These are phyloP conservation scores for Illadopsis cleaveri DNA, from an alignment of 2,113 vertebrate genomes.

Conservation along the genomic window DNA sequence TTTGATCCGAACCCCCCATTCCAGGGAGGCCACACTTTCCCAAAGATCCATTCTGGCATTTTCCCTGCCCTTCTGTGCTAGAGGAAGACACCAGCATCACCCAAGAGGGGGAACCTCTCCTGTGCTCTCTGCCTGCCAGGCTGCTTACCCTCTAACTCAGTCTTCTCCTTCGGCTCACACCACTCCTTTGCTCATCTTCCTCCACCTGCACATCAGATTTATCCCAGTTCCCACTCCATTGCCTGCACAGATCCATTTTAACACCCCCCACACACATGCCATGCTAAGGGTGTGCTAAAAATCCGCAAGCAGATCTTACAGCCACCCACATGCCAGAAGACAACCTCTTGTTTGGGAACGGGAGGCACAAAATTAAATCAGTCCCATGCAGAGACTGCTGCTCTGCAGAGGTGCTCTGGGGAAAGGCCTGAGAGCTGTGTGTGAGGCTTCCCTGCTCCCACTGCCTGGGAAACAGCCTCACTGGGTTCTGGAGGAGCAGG, in stretches of 20 bases:
- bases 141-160: background rate
- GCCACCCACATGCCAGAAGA: conserved; percentile 59
- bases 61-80: background rate
- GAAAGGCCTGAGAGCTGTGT: background rate
- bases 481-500: background rate
- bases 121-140: background rate
- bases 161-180: background rate
- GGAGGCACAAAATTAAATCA: conserved; percentile 11
- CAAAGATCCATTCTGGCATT: background rate
- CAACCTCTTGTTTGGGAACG: conserved; percentile 43
- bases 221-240: conserved; percentile 3
- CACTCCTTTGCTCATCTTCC: conserved; percentile 28
- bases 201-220: conserved; percentile 12
- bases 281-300: conserved; percentile 53
- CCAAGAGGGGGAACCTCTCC: background rate
- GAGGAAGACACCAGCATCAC: background rate
- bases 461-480: background rate
- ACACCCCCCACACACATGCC: conserved; percentile 54
- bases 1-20: background rate
- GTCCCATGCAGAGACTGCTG: background rate
- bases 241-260: conserved; percentile 34
- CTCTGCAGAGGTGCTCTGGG: background rate
- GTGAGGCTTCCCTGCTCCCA: background rate
- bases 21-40: background rate
- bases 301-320: conserved; percentile 21